These are phyloP conservation scores for Euplexia lucipara DNA, from an alignment of 2,888 invertebrate genomes.

Conservation along the genomic window DNA sequence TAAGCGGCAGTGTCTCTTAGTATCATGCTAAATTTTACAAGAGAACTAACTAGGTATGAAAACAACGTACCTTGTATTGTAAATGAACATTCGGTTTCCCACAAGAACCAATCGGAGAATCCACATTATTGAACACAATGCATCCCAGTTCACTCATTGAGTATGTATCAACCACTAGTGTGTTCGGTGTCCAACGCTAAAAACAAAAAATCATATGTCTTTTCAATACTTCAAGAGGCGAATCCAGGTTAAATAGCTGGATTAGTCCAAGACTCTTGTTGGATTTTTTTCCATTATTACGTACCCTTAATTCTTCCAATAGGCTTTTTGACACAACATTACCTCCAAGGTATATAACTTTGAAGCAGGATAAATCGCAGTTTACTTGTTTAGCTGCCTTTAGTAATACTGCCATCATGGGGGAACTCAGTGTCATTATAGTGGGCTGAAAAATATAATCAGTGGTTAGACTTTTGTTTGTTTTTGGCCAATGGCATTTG, in stretches of 20 bases:
- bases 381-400: slow-evolving; percentile 49
- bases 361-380: slow-evolving; percentile 66
- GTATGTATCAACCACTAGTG: slow-evolving; percentile 30
- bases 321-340: slow-evolving; percentile 65
- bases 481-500: no score
- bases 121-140: slow-evolving; percentile 5
- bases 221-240: no score
- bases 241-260: no score
- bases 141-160: slow-evolving; percentile 53
- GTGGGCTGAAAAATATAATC: slow-evolving; percentile 64
- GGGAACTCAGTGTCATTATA: slow-evolving; percentile 63
- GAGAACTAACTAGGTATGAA: no score
- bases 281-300: not conserved
- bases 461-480: no score
- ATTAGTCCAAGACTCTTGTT: no score
- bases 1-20: no score
- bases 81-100: slow-evolving; percentile 48
- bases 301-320: slow-evolving; percentile 59
- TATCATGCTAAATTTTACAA: no score
- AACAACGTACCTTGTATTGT: slow-evolving; percentile 49
- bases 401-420: slow-evolving; percentile 64
- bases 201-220: no score
- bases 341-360: slow-evolving; percentile 66
- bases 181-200: slow-evolving; percentile 48
- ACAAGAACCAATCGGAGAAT: slow-evolving; percentile 30